Evolutionary conservation across 1,140 invertebrate genomes (phyloP).

Genomic region (Platyscapa corneri): DNA sequence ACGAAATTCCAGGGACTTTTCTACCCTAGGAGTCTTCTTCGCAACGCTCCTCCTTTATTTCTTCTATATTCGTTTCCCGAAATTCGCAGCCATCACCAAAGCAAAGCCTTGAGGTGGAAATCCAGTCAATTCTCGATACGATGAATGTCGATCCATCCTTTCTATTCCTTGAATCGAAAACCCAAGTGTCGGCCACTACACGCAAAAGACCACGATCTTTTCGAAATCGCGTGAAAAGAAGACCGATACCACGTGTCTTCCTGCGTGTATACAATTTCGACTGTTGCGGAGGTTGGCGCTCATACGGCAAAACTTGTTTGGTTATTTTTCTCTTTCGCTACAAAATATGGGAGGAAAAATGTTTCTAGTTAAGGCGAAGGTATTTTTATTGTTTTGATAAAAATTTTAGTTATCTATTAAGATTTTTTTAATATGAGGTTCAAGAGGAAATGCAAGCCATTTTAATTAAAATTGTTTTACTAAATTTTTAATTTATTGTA

Average conservation of each 20-base stretch:
- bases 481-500: no score
- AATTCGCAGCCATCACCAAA: not conserved
- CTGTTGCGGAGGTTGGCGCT: not conserved
- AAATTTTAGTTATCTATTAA: not conserved
- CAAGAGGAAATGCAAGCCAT: no score
- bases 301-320: not conserved
- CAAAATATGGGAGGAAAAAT: not conserved
- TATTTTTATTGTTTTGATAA: not conserved
- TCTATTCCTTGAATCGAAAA: slow-evolving; percentile 55
- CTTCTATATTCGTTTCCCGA: slow-evolving; percentile 40
- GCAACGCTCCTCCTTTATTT: slow-evolving; percentile 26
- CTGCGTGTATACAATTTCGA: slow-evolving; percentile 21
- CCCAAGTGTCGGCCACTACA: slow-evolving; percentile 48
- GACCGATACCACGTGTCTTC: not conserved
- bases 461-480: no score
- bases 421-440: no score
- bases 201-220: slow-evolving; percentile 35
- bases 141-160: slow-evolving; percentile 24
- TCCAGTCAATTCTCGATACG: slow-evolving; percentile 11
- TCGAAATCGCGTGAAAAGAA: slow-evolving; percentile 48
- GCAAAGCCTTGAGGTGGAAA: slow-evolving; percentile 27
- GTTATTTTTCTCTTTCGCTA: not conserved
- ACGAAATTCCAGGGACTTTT: slow-evolving; percentile 40
- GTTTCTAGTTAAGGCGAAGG: not conserved
- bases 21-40: not conserved